Evolutionary conservation across 2,797 vertebrate genomes (phyloP).

Genomic region (Siniperca scherzeri): DNA sequence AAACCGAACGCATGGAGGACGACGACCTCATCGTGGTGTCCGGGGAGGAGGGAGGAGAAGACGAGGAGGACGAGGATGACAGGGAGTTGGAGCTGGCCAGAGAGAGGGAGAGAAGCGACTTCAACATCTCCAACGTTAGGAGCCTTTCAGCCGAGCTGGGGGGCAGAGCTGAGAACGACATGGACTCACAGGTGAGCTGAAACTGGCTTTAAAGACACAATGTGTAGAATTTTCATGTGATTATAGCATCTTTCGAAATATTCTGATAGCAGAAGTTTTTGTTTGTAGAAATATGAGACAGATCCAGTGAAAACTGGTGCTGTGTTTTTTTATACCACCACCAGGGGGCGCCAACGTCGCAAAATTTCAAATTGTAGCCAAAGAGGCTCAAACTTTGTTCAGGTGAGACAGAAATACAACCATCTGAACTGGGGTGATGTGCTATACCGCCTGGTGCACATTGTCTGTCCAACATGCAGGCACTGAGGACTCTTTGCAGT

Average conservation of each 20-base stretch:
- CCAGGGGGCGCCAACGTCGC: background rate
- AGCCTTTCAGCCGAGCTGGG: slow-evolving; percentile 87
- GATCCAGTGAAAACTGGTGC: background rate
- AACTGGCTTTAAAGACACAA: background rate
- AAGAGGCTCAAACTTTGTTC: background rate
- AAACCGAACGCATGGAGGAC: slow-evolving; percentile 84
- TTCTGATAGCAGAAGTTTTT: background rate
- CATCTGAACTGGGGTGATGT: background rate
- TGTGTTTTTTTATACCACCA: background rate
- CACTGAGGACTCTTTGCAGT: background rate
- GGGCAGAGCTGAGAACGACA: slow-evolving; percentile 68
- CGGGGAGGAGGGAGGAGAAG: slow-evolving; percentile 85
- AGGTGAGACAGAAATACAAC: background rate
- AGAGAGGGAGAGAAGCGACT: slow-evolving; percentile 80
- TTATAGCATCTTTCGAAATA: background rate
- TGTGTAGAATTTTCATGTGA: background rate
- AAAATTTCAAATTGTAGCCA: background rate
- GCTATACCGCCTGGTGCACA: too few species aligned
- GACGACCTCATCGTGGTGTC: slow-evolving; percentile 88
- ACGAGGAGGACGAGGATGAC: slow-evolving; percentile 82
- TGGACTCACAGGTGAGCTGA: slow-evolving; percentile 88
- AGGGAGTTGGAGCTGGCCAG: slow-evolving; percentile 77
- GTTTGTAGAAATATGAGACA: background rate
- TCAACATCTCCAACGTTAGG: slow-evolving; percentile 91
- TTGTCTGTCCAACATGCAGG: slow-evolving; percentile 1